Percentiles rank a stretch among this genome's conserved stretches.
These are phyloP conservation scores for Maniola hyperantus DNA, from an alignment of 2,888 invertebrate genomes.

Conservation along the genomic window DNA sequence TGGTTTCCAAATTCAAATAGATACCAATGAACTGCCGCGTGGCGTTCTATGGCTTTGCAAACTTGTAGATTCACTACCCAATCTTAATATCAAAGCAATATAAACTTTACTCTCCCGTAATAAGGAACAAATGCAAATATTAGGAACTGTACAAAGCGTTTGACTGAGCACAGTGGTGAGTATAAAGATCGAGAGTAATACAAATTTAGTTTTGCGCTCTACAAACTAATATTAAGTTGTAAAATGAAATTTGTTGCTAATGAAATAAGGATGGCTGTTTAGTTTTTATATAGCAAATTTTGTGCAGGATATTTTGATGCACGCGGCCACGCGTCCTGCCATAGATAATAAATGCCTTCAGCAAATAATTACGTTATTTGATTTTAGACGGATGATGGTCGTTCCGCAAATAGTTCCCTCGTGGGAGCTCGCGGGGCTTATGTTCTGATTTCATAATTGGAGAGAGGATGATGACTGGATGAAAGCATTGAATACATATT, in stretches of 20 bases:
- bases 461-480: slow-evolving; percentile 25
- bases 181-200: slow-evolving; percentile 33
- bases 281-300: slow-evolving; percentile 43
- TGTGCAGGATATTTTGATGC: slow-evolving; percentile 45
- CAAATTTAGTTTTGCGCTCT: slow-evolving; percentile 23
- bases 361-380: slow-evolving; percentile 81
- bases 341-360: slow-evolving; percentile 78
- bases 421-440: slow-evolving; percentile 64
- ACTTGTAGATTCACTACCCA: slow-evolving; percentile 9
- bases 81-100: slow-evolving; percentile 16
- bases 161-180: slow-evolving; percentile 18
- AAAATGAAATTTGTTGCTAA: slow-evolving; percentile 26
- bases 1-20: slow-evolving; percentile 76
- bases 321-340: slow-evolving; percentile 71
- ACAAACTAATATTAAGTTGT: slow-evolving; percentile 7
- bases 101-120: slow-evolving; percentile 10
- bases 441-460: slow-evolving; percentile 37
- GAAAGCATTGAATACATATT: slow-evolving; percentile 16
- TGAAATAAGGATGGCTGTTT: slow-evolving; percentile 30
- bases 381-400: slow-evolving; percentile 80
- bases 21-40: slow-evolving; percentile 78
- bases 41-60: slow-evolving; percentile 53
- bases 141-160: neutral
- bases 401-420: slow-evolving; percentile 66
- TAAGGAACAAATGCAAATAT: neutral